phyloP scores from a whole-genome alignment of 2,797 vertebrate genomes.

The Apogon talboti region DNA sequence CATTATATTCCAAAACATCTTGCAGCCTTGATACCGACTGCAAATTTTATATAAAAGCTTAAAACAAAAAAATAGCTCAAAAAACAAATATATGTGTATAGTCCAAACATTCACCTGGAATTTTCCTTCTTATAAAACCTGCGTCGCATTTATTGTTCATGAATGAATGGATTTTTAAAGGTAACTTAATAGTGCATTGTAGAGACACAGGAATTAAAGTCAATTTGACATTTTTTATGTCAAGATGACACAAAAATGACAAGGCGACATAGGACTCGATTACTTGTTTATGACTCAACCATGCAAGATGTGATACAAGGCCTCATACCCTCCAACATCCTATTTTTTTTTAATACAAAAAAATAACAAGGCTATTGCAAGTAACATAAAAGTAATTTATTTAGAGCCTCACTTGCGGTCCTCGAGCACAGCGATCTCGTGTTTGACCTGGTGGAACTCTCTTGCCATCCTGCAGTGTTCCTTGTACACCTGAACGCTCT shows the following conservation, averaged over 20 bases:
- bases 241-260: too few relatives aligned
- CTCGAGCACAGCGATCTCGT: slow-evolving; percentile 92
- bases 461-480: slow-evolving; percentile 97
- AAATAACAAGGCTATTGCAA: neutral
- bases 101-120: neutral
- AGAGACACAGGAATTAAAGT: too few relatives aligned
- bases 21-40: neutral
- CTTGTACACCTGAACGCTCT: slow-evolving; percentile 95
- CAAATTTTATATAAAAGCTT: slow-evolving; percentile 2
- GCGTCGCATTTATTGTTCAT: too few relatives aligned
- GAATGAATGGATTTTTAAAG: too few relatives aligned
- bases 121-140: too few relatives aligned
- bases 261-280: too few relatives aligned
- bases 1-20: slow-evolving; percentile 7
- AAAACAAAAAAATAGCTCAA: neutral
- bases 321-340: neutral
- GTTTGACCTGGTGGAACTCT: slow-evolving; percentile 95
- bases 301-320: neutral
- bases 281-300: neutral
- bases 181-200: too few relatives aligned
- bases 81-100: neutral
- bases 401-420: slow-evolving; percentile 90
- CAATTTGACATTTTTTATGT: too few relatives aligned
- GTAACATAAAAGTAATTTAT: neutral
- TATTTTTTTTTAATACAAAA: neutral